Evolutionary conservation across 2,797 vertebrate species (phyloP).

Genomic region (Cryptoblepharus egeriae): DNA sequence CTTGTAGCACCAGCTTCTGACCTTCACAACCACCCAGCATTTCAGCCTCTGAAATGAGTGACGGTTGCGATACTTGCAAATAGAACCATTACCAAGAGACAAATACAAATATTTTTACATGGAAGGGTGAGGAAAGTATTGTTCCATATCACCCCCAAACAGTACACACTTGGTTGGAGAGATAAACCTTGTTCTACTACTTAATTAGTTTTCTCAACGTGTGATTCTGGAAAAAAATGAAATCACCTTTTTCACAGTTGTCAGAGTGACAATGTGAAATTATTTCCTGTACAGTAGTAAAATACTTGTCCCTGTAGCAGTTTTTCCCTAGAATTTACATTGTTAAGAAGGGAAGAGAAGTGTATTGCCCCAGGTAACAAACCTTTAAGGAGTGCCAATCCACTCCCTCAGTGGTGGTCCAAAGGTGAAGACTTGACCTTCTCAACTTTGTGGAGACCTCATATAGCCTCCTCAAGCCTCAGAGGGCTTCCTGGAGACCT

Average conservation of each 20-base stretch:
- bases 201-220: conserved; percentile 25
- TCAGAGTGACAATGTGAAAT: neutral
- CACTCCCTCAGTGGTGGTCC: no score
- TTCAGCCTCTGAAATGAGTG: neutral
- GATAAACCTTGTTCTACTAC: neutral
- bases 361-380: no score
- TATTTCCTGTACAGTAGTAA: neutral
- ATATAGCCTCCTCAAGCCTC: no score
- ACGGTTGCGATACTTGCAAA: neutral
- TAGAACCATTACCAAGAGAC: no score
- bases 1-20: neutral
- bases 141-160: neutral
- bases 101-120: rapidly evolving
- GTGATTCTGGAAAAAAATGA: neutral
- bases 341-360: no score
- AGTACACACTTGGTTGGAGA: neutral
- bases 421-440: no score
- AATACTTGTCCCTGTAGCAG: neutral
- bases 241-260: neutral
- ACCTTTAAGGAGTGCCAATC: no score
- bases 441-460: no score
- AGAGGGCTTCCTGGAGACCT: no score
- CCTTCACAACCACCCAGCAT: neutral
- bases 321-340: neutral
- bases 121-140: neutral